A percentile compares a stretch with the other conserved stretches of the same genome.
Conservation (phyloP, 2,888 invertebrate species). For the Maniola hyperantus region DNA sequence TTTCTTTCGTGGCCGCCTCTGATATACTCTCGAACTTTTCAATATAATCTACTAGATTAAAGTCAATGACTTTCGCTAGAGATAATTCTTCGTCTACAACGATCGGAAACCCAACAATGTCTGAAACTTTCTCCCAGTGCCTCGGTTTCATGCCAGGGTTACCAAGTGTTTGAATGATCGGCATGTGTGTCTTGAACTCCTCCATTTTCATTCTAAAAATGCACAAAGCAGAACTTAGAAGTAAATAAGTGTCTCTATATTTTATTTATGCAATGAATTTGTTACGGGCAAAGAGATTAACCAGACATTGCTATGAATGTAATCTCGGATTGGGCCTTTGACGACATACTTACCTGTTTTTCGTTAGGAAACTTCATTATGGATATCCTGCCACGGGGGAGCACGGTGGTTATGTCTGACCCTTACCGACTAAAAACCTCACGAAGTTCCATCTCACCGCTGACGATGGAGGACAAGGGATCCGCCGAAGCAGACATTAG, state of each 20-base stretch:
- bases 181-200: constrained; percentile 93
- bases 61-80: constrained; percentile 92
- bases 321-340: neutral
- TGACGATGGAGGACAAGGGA: too few relatives aligned
- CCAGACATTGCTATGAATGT: neutral
- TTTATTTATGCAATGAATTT: too few relatives aligned
- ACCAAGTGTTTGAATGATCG: constrained; percentile 95
- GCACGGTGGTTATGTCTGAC: too few relatives aligned
- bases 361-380: too few relatives aligned
- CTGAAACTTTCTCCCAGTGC: constrained; percentile 97
- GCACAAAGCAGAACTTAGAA: neutral
- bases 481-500: too few relatives aligned
- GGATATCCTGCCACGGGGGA: too few relatives aligned
- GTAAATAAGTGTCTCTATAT: too few relatives aligned
- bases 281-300: too few relatives aligned
- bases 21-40: constrained; percentile 95
- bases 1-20: constrained; percentile 97
- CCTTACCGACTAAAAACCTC: too few relatives aligned
- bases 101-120: constrained; percentile 96
- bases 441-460: too few relatives aligned
- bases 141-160: constrained; percentile 96
- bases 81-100: constrained; percentile 91
- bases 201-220: constrained; percentile 85
- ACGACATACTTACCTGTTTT: too few relatives aligned
- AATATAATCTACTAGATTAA: constrained; percentile 93